Base-by-base conservation (phyloP, 2,888 invertebrate genomes). In the Ophion ventricosus region DNA sequence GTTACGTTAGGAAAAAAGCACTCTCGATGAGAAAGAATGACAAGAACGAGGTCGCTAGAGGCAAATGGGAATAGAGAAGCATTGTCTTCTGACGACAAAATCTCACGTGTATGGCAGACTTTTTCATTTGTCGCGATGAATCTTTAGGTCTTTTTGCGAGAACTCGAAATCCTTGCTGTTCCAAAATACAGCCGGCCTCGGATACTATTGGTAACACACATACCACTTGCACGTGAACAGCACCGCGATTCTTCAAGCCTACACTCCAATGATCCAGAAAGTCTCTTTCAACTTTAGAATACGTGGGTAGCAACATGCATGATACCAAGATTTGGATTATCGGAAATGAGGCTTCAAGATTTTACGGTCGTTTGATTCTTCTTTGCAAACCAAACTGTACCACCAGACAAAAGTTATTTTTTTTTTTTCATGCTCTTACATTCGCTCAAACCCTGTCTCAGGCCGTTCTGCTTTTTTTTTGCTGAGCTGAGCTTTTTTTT, bases 241-340 rank as follows among this genome's bases (percentile, higher is more conserved):
- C 43, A 23, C 29, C 17, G 20, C 59, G 61, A 26, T 8, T 17
- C 23, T 73, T 17, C 40, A 23, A 11, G 14, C 35, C 35, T 11
- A 26, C 61, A 43, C 61, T 25, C 25, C 11, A 1, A 43, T 40
- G n/a, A n/a, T 23, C 73, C 40, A 49, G 26, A 73, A 73, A 73
- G 61, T 23, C 25, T 43, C 57, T 61, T 73, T 29, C 43, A 14
- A 23, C 43, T 43, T 5, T 25, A 43, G 7, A 11, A 23, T 11
- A 43, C 17, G 43, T 43, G 67, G 67, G 35, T 35, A 29, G 4
- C 4, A 35, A 35, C 35, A 35, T 35, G 35, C 35, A 35, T 8
- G 35, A 35, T 40, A 67, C 67, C 25, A 25, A 25, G 67, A 43
- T 67, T 49, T 67, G 49, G 20, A 43, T 67, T 23, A 49, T 25